phyloP scores from a whole-genome alignment of 2,888 invertebrate genomes.

The Bruchidius siliquastri region DNA sequence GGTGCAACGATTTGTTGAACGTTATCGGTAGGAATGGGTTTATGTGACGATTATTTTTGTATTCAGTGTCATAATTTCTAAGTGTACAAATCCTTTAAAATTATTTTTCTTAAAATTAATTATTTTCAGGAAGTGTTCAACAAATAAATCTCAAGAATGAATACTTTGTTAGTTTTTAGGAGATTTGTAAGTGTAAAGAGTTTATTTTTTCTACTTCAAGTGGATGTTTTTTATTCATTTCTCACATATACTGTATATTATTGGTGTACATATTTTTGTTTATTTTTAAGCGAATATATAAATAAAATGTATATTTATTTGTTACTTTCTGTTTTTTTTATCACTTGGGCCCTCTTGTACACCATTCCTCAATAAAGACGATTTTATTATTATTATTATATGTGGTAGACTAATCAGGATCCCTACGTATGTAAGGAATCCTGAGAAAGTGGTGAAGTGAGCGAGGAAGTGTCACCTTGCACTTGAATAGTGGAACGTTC shows the following conservation, averaged over 20 bases:
- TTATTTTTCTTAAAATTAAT: conserved; percentile 14
- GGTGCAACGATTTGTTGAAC: conserved; percentile 14
- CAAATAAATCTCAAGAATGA: neutral
- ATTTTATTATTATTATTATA: too few relatives aligned
- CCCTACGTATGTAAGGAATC: too few relatives aligned
- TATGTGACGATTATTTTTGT: neutral
- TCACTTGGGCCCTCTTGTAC: neutral
- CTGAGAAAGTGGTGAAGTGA: too few relatives aligned
- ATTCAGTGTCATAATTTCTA: neutral
- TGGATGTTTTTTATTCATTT: conserved; percentile 16
- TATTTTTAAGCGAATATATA: conserved; percentile 18
- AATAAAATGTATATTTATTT: conserved; percentile 35
- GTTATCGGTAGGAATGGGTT: neutral
- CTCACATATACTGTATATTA: conserved; percentile 28
- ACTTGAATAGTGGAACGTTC: too few relatives aligned
- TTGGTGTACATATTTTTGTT: conserved; percentile 32
- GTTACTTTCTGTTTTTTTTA: conserved; percentile 2
- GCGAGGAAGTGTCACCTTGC: too few relatives aligned
- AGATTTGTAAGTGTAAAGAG: conserved; percentile 14
- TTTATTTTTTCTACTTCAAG: conserved; percentile 27
- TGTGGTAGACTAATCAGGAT: too few relatives aligned
- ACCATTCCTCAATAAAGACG: too few relatives aligned
- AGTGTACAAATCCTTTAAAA: neutral
- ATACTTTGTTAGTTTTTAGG: conserved; percentile 19
- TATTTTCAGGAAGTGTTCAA: conserved; percentile 3